Evolutionary conservation across 2,113 vertebrate genomes (phyloP).

Genomic region (Oxygymnocypris stewartii): DNA sequence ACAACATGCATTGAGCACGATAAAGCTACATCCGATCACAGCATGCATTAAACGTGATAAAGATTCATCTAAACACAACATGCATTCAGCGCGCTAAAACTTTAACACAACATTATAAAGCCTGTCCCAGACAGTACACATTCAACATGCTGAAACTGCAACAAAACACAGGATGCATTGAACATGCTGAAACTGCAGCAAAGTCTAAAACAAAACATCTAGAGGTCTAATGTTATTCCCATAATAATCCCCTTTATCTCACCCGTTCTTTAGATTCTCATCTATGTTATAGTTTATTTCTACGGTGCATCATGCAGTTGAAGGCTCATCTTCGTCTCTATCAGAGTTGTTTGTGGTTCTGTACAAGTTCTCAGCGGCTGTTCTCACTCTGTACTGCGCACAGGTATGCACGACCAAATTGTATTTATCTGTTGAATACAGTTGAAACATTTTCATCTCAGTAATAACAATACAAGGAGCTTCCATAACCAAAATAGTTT

Average conservation of each 20-base stretch:
- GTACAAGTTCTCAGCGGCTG: conserved; percentile 62
- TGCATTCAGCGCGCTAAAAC: background rate
- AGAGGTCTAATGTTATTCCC: background rate
- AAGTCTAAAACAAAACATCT: background rate
- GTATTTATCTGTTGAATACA: background rate
- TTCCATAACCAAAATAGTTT: background rate
- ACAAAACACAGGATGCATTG: background rate
- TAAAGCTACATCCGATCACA: background rate
- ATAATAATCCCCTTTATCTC: background rate
- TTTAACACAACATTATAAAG: background rate
- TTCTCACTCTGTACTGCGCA: conserved; percentile 62
- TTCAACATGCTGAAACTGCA: background rate
- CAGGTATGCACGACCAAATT: conserved; percentile 59
- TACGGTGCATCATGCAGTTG: conserved; percentile 66
- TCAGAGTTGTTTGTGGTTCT: conserved; percentile 71
- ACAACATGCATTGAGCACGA: background rate
- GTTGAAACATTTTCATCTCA: background rate
- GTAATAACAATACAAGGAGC: background rate
- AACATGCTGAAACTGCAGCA: background rate
- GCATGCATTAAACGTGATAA: background rate
- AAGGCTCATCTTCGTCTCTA: conserved; percentile 70
- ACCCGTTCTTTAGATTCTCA: conserved; percentile 2
- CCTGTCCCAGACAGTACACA: background rate
- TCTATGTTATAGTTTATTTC: conserved; percentile 39
- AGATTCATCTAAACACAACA: conserved; percentile 1